These are phyloP conservation scores for Hypanus sabinus DNA, from an alignment of 2,113 vertebrate genomes.

Conservation along the genomic window DNA sequence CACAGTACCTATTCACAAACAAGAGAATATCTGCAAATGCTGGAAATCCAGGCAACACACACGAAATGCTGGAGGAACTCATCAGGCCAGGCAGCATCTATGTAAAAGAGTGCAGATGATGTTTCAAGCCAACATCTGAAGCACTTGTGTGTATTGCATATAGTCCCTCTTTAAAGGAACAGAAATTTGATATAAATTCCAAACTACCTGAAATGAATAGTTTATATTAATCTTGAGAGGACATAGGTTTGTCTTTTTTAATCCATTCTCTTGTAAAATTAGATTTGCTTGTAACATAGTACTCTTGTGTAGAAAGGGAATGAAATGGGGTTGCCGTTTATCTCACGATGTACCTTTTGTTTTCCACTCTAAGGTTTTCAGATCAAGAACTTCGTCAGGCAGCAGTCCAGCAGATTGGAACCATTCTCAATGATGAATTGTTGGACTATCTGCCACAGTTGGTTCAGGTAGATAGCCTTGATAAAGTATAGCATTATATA, in stretches of 20 bases:
- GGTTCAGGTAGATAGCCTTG: slow-evolving; percentile 65
- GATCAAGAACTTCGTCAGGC: slow-evolving; percentile 68
- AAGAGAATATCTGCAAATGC: too few relatives aligned
- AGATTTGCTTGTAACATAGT: not conserved
- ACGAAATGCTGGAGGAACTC: too few relatives aligned
- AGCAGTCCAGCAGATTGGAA: slow-evolving; percentile 66
- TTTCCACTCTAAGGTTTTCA: slow-evolving; percentile 61
- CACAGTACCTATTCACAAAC: too few relatives aligned
- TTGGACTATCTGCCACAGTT: slow-evolving; percentile 73
- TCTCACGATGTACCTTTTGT: not conserved
- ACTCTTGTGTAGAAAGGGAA: not conserved
- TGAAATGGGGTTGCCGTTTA: not conserved
- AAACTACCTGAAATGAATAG: too few relatives aligned
- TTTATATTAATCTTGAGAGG: not conserved
- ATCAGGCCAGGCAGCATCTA: too few relatives aligned
- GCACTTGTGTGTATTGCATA: not conserved
- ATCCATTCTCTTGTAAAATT: not conserved
- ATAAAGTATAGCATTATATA: not conserved
- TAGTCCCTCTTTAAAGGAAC: not conserved
- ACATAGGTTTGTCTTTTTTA: not conserved
- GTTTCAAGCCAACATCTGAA: too few relatives aligned
- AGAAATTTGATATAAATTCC: not conserved
- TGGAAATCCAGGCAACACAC: too few relatives aligned
- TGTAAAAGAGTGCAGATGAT: too few relatives aligned
- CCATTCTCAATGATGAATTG: slow-evolving; percentile 64